A percentile compares a stretch with the other conserved stretches of the same genome.
Conservation (phyloP, 2,888 invertebrate species). For the Alloscopus bannaensis region DNA sequence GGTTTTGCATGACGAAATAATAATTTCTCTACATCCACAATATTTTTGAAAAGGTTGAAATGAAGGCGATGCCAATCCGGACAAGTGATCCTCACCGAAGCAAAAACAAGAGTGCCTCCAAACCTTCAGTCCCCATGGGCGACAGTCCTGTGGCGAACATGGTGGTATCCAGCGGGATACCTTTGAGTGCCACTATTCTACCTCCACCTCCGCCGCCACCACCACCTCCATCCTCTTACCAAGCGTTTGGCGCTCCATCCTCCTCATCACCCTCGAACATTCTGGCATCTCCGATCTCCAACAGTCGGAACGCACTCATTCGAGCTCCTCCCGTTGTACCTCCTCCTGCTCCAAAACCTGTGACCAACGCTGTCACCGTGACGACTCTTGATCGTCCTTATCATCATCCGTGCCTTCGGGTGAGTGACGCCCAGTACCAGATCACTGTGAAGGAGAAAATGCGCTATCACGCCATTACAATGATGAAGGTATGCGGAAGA, state of each 20-base stretch:
- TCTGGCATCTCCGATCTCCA: constrained; percentile 42
- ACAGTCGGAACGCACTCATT: constrained; percentile 43
- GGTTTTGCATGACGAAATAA: background rate
- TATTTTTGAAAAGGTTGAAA: constrained; percentile 82
- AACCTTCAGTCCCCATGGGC: constrained; percentile 16
- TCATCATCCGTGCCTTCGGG: constrained; percentile 42
- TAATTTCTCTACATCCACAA: constrained; percentile 23
- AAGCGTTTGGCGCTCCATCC: constrained; percentile 44
- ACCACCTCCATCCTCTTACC: constrained; percentile 52
- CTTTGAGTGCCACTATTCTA: no score
- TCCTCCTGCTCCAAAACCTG: no score
- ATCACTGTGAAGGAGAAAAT: constrained; percentile 92
- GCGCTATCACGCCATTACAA: constrained; percentile 95
- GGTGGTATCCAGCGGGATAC: constrained; percentile 19
- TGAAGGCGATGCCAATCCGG: constrained; percentile 82
- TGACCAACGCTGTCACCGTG: no score
- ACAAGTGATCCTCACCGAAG: constrained; percentile 55
- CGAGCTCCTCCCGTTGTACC: no score
- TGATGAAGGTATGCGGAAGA: constrained; percentile 88
- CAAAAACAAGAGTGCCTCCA: no score
- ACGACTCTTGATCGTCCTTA: no score
- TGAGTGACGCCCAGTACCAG: constrained; percentile 83
- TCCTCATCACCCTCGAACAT: constrained; percentile 37
- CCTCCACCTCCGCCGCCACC: constrained; percentile 28
- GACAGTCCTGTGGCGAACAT: constrained; percentile 45